Base-by-base conservation (phyloP, 2,888 invertebrate species). In the Crocallis elinguaria region DNA sequence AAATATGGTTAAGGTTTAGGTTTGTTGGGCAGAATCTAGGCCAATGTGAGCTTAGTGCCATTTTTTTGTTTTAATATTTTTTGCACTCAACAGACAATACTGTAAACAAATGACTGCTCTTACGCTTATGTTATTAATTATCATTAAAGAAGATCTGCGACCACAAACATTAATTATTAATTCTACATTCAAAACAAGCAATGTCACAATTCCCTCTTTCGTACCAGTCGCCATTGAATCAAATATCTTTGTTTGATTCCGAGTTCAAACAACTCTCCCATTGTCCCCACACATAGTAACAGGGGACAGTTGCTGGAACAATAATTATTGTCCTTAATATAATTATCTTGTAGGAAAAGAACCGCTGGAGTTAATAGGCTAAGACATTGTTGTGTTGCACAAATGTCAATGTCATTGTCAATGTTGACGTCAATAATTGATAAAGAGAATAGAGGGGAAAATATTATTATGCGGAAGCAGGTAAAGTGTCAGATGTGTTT, bases 271-370 rank as follows among this genome's bases (percentile, higher is more conserved):
- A 45, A 16, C 23, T 8, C 14, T 9, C 17, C 25, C 39, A 41
- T 57, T 53, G 57, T 57, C 23, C 32, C 30, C 39, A 48, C 53
- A 53, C 41, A 56, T 57, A 53, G 60, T 53, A 49, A 44, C 56
- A 46, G 29, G 11, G 50, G 56, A 56, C 60, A 57, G 60, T 53
- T 60, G 54, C 12, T 39, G 25, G n/a, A 2, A 43, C 49, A 53
- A 60, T 56, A 44, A 51, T 49, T 38, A 52, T 55, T 56, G 49
- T 56, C 30, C 11, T 37, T n/a, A 21, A 33, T n/a, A 44, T 37
- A 50, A 50, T 50, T 50, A 23, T 33, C 21, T 43, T 50, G 38
- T 44, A 38, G 27, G 45, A 45, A 38, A 51, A 45, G 39, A 45
- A 39, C 39, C 44, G 35, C 19, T 17, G 7, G 23, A 11, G 27